These are phyloP conservation scores for Furnarius figulus DNA, from an alignment of 2,113 vertebrate species.

Conservation along the genomic window DNA sequence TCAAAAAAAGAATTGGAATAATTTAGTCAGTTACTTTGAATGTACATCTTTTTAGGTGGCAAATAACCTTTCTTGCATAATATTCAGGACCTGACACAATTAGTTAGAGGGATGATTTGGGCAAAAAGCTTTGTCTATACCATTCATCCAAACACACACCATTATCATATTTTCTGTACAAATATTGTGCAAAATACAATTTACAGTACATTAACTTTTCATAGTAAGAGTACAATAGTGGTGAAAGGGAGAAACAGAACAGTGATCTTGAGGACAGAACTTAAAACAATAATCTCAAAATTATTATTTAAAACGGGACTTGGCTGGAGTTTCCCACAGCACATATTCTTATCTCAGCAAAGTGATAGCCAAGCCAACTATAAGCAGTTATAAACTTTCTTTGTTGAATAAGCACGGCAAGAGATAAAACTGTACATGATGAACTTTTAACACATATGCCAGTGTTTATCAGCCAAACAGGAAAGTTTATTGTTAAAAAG, in stretches of 20 bases:
- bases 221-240: background rate
- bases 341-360: background rate
- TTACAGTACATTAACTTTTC: background rate
- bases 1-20: background rate
- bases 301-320: background rate
- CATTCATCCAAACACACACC: background rate
- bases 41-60: background rate
- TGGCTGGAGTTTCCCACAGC: background rate
- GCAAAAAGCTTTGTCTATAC: background rate
- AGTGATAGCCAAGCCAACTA: background rate
- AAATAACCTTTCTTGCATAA: background rate
- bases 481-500: constrained; percentile 54
- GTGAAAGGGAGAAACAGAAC: background rate
- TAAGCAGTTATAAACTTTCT: background rate
- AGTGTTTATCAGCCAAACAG: constrained; percentile 22
- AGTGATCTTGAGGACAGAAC: background rate
- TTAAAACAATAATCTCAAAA: background rate
- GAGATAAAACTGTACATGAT: background rate
- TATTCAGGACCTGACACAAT: background rate
- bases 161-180: background rate
- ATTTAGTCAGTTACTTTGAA: background rate
- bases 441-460: background rate
- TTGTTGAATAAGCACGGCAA: background rate
- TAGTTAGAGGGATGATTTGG: background rate
- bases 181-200: background rate